A percentile compares a stretch with the other conserved stretches of the same genome.
phyloP scores from a whole-genome alignment of 2,113 vertebrate genomes.

The Mesitornis unicolor region DNA sequence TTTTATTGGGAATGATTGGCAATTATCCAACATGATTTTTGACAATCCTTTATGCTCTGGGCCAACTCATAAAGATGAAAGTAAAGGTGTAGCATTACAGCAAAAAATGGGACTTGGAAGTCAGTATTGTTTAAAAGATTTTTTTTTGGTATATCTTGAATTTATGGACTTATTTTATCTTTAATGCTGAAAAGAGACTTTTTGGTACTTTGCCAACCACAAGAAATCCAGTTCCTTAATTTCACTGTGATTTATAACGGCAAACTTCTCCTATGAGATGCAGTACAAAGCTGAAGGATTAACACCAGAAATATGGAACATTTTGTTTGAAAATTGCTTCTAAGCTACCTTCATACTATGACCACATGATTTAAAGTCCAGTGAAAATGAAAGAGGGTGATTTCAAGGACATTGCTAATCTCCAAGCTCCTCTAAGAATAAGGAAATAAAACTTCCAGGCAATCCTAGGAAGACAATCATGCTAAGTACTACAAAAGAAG shows the following conservation, averaged over 20 bases:
- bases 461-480: background rate
- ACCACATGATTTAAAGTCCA: background rate
- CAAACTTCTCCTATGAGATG: background rate
- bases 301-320: background rate
- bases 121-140: background rate
- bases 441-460: background rate
- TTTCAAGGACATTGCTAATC: background rate
- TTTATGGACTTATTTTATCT: background rate
- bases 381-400: background rate
- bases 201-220: background rate
- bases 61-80: background rate
- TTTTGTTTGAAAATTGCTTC: background rate
- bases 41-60: background rate
- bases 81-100: background rate
- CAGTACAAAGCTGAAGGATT: background rate
- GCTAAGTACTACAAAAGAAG: background rate
- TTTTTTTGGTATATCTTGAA: background rate
- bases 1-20: background rate
- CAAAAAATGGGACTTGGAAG: background rate
- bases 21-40: background rate
- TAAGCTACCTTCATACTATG: background rate
- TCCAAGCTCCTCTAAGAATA: background rate
- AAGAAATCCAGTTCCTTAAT: background rate
- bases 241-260: background rate
- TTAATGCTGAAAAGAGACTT: background rate